Percentiles rank a stretch among this genome's conserved stretches.
phyloP scores from a whole-genome alignment of 2,797 vertebrate species.

The Trematomus bernacchii region DNA sequence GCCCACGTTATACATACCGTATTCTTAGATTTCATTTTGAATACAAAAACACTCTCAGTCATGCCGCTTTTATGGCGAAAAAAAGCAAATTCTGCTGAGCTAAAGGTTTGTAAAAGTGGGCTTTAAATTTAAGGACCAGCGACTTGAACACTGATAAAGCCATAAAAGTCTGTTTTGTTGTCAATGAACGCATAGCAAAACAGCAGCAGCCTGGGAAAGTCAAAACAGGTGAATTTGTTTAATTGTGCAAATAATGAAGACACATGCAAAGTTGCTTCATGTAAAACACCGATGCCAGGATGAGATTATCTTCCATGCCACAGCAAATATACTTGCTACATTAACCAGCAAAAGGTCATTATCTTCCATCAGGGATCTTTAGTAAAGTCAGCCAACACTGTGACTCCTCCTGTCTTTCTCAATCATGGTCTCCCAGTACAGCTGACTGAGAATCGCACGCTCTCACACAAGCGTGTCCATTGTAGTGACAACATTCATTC shows the following conservation, averaged over 20 bases:
- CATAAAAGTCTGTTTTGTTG: background rate
- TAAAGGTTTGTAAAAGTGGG: constrained; percentile 1
- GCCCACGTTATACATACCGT: constrained; percentile 1
- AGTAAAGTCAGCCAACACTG: constrained; percentile 23
- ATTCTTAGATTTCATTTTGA: constrained; percentile 12
- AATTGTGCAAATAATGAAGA: background rate
- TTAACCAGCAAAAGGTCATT: constrained; percentile 37
- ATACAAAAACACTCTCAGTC: constrained; percentile 14
- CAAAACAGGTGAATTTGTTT: constrained; percentile 1
- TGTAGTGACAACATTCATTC: constrained; percentile 74
- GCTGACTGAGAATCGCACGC: constrained; percentile 54
- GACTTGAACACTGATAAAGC: constrained; percentile 2
- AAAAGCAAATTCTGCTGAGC: background rate
- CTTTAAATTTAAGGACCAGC: constrained; percentile 6
- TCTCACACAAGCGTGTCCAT: constrained; percentile 55
- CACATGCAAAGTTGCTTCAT: background rate
- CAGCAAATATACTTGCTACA: constrained; percentile 12
- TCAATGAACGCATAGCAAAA: background rate
- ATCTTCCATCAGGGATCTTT: constrained; percentile 34
- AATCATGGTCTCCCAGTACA: constrained; percentile 34
- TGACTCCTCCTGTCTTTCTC: constrained; percentile 40
- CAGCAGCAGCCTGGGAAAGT: background rate
- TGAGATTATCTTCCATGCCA: constrained; percentile 16
- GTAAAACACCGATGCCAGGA: constrained; percentile 2
- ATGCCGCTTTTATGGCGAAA: constrained; percentile 7